Percentiles rank a stretch among this genome's conserved stretches.
These are phyloP conservation scores for Zaprionus africanus DNA, from an alignment of 1,140 invertebrate species.

Conservation along the genomic window DNA sequence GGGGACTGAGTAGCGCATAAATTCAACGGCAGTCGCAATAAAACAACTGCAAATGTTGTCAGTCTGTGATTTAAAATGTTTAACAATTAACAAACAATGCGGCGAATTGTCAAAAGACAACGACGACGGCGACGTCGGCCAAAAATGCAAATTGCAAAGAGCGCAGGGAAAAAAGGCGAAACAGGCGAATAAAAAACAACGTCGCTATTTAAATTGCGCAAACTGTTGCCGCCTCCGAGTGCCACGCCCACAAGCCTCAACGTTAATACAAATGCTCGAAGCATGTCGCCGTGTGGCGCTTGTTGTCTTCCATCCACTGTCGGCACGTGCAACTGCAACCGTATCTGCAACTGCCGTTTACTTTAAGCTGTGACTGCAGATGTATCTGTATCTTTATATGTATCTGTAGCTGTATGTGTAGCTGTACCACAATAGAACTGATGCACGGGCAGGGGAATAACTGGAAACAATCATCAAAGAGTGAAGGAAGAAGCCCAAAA, in stretches of 20 bases:
- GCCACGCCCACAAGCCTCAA: conserved; percentile 7
- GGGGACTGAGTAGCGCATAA: conserved; percentile 42
- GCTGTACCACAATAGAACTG: conserved; percentile 2
- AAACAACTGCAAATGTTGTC: conserved; percentile 52
- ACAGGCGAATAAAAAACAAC: conserved; percentile 34
- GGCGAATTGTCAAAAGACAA: conserved; percentile 72
- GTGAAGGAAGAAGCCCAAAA: too few relatives aligned
- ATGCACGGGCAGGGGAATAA: too few relatives aligned
- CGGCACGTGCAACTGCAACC: not conserved
- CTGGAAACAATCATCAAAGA: too few relatives aligned
- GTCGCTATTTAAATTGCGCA: conserved; percentile 46
- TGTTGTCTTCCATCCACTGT: too few relatives aligned
- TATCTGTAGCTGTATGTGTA: not conserved
- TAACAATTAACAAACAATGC: conserved; percentile 78
- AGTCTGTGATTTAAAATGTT: conserved; percentile 74
- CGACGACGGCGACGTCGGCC: conserved; percentile 36
- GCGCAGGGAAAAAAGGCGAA: conserved; percentile 21
- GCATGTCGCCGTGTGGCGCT: not conserved
- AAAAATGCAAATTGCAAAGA: conserved; percentile 42
- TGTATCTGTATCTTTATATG: not conserved
- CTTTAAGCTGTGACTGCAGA: conserved; percentile 35
- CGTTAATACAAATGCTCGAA: conserved; percentile 35
- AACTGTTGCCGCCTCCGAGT: conserved; percentile 16
- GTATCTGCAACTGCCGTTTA: conserved; percentile 1
- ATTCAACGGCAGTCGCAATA: conserved; percentile 27